Evolutionary conservation across 1,140 invertebrate genomes (phyloP).

Genomic region (Drosophila ohnishii): DNA sequence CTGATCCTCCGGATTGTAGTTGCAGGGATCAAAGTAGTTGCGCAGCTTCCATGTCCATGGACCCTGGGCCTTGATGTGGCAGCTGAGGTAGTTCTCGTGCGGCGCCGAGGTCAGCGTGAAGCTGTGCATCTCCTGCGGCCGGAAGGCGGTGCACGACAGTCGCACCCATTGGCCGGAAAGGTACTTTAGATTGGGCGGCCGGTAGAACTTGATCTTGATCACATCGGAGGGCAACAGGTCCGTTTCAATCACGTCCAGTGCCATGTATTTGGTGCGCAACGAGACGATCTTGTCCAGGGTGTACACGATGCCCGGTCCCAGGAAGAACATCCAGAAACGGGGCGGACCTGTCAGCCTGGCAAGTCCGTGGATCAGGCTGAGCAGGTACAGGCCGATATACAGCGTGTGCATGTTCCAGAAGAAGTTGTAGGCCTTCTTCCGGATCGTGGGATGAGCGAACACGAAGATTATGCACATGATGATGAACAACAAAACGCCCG

Average conservation of each 20-base stretch:
- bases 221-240: conserved; percentile 98
- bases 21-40: conserved; percentile 98
- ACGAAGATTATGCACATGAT: conserved; percentile 98
- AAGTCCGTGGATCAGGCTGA: conserved; percentile 97
- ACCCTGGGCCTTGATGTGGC: conserved; percentile 99
- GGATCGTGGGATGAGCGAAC: conserved; percentile 97
- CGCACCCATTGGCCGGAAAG: conserved; percentile 95
- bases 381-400: conserved; percentile 94
- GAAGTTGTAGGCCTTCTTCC: conserved; percentile 97
- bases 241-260: conserved; percentile 97
- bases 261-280: conserved; percentile 95
- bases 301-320: conserved; percentile 95
- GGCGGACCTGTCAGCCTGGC: conserved; percentile 96
- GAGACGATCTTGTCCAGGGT: conserved; percentile 97
- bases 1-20: conserved; percentile 94
- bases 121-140: conserved; percentile 97
- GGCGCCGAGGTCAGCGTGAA: conserved; percentile 99
- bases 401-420: conserved; percentile 99
- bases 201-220: conserved; percentile 95
- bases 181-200: conserved; percentile 98
- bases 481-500: conserved; percentile 96
- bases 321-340: conserved; percentile 97
- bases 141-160: conserved; percentile 95
- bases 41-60: conserved; percentile 99
- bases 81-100: conserved; percentile 98